A percentile compares a stretch with the other conserved stretches of the same genome.
Evolutionary conservation across 1,140 invertebrate genomes (phyloP).

Genomic region (Heliothis virescens): DNA sequence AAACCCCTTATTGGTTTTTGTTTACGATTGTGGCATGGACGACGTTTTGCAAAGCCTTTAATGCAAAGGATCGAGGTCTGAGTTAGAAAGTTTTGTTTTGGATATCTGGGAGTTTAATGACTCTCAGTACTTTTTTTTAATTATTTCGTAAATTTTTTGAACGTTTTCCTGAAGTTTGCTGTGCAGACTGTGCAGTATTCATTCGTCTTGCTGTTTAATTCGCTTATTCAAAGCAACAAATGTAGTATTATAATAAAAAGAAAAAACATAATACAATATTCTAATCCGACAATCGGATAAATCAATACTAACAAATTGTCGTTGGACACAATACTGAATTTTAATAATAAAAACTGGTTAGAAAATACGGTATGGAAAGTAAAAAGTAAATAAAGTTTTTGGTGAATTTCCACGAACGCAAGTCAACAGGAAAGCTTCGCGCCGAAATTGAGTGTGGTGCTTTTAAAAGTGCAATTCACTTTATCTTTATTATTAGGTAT

Average conservation of each 20-base stretch:
- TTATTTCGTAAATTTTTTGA: constrained; percentile 10
- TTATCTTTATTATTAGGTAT: not conserved
- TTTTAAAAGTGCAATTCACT: not conserved
- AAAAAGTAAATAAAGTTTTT: constrained; percentile 28
- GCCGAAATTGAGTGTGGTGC: not conserved
- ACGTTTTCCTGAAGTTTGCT: not conserved
- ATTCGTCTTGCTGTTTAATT: too few species aligned
- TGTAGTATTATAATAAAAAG: too few species aligned
- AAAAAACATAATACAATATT: too few species aligned
- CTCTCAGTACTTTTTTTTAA: constrained; percentile 13
- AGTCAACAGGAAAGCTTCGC: constrained; percentile 3
- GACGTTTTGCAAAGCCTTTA: constrained; percentile 60
- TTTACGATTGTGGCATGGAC: constrained; percentile 74
- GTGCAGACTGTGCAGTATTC: too few species aligned
- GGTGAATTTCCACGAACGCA: constrained; percentile 1
- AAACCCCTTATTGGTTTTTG: constrained; percentile 77
- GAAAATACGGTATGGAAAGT: constrained; percentile 3
- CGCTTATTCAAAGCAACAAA: too few species aligned
- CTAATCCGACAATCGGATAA: too few species aligned
- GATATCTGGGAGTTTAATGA: constrained; percentile 11
- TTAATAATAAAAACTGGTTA: not conserved
- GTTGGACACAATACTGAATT: too few species aligned
- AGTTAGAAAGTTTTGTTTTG: constrained; percentile 30
- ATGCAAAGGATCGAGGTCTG: constrained; percentile 41
- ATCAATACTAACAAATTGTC: too few species aligned